Evolutionary conservation across 1,140 invertebrate species (phyloP), one percentile per base, ranked within the genome.

Genomic region (Fopius arisanus): DNA sequence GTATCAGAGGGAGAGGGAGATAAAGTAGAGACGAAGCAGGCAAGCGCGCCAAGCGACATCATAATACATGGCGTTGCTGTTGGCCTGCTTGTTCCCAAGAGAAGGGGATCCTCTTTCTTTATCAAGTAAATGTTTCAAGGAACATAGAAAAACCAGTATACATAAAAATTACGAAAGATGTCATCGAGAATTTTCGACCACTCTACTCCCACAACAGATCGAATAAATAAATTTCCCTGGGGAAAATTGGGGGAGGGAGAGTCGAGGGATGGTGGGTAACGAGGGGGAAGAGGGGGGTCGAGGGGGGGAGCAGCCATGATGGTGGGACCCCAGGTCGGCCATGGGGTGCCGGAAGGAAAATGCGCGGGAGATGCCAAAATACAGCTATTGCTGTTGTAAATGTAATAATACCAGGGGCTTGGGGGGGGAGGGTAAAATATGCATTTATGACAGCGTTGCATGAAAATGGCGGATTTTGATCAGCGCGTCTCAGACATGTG

Each of bases 361-460:
- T 83, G 82, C 82, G 82, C 83, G 84, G 83, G 82, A 84, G 78
- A 74, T 67, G 67, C 54, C 23, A 33, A 33, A 65, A 65, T 37
- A 33, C 29, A 14, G 16, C 14, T 5, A 48, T 29, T 65, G 16
- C n/a, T 33, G 26, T 65, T 65, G n/a, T 28, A 29, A 65, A 33
- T 16, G 33, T 65, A 33, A n/a, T 16, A 33, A 65, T 29, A 65
- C 3, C 9, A 65, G 26, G 7, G 14, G 7, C 2, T 5, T 2
- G 43, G 7, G 14, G 14, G 3, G 14, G 74, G 76, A 65, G 63
- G 67, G 63, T 59, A 74, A 72, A 69, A 41, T 66, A 76, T 40
- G 43, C 63, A 29, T 31, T 16, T 69, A 71, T 29, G 75, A 72
- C 72, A 78, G 75, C 67, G 71, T 80, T 67, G 63, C 41, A 67